Evolutionary conservation across 35 echinoderm and acorn worm genomes (phyloP), one percentile per base, ranked within the genome.

Genomic region (Eucidaris tribuloides): DNA sequence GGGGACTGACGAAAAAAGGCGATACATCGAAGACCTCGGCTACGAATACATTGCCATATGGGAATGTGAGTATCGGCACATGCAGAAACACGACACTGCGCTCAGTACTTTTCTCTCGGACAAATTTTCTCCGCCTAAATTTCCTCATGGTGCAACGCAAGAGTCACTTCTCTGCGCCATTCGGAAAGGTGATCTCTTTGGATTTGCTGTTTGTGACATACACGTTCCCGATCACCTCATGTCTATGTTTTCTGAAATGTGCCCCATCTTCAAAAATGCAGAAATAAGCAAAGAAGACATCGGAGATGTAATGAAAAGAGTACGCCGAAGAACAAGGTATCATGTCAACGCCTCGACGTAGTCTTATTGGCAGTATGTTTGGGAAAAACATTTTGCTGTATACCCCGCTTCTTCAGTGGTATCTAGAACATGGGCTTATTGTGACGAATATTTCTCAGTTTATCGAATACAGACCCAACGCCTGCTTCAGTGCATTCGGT

Each of bases 221-320:
- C n/a, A n/a, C n/a, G n/a, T n/a, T n/a, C n/a, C n/a, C n/a, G n/a
- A n/a, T n/a, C n/a, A n/a, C n/a, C n/a, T n/a, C n/a, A n/a, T n/a
- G n/a, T n/a, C n/a, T n/a, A n/a, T n/a, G 14, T 84, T 84, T 71
- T 68, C 81, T 46, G 81, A 84, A 72, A 84, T 84, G 62, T 39
- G 25, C 42, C 81, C 81, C n/a, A 84, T 84, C 37, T 84, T 71
- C 38, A 71, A 46, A 42, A 84, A 84, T 84, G 45, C 39, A n/a
- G 62, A 84, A 22, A 41, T 84, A 22, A 14, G 62, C 38, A 84
- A 38, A 76, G 62, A 27, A 25, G 81, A 84, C 54, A 84, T 84
- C 18, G n/a, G 61, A 71, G 61, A 84, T 22, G 3, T 43, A 22
- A 76, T 84, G 60, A 30, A 24, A 20, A n/a, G 37, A 39, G 41